Evolutionary conservation across 2,113 vertebrate genomes (phyloP).

Genomic region (Catagonus wagneri): DNA sequence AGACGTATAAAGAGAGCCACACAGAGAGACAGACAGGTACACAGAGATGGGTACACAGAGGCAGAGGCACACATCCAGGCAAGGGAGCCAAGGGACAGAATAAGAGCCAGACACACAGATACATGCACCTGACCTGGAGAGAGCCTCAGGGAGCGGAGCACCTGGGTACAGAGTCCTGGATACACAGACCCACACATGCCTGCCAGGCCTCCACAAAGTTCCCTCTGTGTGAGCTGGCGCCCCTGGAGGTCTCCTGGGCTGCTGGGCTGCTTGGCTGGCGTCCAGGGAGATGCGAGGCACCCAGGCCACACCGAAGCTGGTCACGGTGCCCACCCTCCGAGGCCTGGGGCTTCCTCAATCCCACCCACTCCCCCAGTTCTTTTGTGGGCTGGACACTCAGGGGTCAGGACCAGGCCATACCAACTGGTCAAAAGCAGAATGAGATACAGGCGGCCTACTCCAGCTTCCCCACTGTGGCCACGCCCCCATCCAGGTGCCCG

Average conservation of each 20-base stretch:
- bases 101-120: background rate
- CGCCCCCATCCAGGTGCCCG: constrained; percentile 15
- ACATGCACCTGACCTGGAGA: constrained; percentile 44
- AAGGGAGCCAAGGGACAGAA: background rate
- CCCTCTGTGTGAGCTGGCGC: constrained; percentile 68
- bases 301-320: background rate
- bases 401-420: constrained; percentile 44
- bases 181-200: constrained; percentile 45
- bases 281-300: background rate
- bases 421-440: constrained; percentile 17
- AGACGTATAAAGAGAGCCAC: background rate
- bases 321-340: background rate
- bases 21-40: background rate
- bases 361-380: constrained; percentile 16
- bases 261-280: constrained; percentile 56
- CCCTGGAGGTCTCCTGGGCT: constrained; percentile 47
- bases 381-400: background rate
- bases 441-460: background rate
- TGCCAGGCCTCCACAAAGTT: constrained; percentile 81
- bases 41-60: constrained; percentile 45
- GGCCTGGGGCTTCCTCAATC: background rate
- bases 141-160: background rate
- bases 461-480: background rate
- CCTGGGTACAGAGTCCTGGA: constrained; percentile 21
- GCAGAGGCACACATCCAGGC: constrained; percentile 4